Evolutionary conservation across 2,113 vertebrate species (phyloP).

Genomic region (Tichodroma muraria): DNA sequence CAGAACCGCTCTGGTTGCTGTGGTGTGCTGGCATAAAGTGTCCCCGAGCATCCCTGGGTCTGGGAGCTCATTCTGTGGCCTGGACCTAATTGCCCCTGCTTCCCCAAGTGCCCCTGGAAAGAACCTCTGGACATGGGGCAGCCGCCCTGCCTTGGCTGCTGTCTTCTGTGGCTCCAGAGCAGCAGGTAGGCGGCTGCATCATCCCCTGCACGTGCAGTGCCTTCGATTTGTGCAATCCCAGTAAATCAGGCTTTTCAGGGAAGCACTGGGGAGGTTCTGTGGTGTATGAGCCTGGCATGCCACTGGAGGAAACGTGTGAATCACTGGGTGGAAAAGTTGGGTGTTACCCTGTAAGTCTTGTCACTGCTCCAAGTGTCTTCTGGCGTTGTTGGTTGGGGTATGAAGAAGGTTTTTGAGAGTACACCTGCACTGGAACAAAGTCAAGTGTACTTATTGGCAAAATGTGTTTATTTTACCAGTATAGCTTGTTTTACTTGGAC

Average conservation of each 20-base stretch:
- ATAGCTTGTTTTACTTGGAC: slow-evolving; percentile 36
- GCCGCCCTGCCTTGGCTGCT: not conserved
- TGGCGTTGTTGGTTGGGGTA: not conserved
- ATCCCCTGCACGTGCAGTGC: not conserved
- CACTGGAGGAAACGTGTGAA: not conserved
- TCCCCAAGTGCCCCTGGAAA: not conserved
- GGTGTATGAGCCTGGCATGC: not conserved
- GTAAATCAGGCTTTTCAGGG: slow-evolving; percentile 18
- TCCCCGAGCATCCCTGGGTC: accelerated
- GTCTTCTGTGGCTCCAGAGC: not conserved
- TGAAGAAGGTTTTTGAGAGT: slow-evolving; percentile 16
- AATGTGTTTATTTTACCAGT: not conserved
- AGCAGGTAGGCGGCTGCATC: not conserved
- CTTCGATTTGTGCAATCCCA: not conserved
- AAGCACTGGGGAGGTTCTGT: not conserved
- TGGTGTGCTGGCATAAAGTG: not conserved
- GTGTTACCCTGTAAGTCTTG: not conserved
- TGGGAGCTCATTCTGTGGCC: not conserved
- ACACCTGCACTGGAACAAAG: slow-evolving; percentile 41
- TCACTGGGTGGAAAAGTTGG: not conserved
- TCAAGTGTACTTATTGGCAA: slow-evolving; percentile 15
- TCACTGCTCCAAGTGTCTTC: slow-evolving; percentile 11
- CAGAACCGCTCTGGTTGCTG: not conserved
- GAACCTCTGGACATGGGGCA: not conserved
- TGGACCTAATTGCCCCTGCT: not conserved